Base-by-base conservation (phyloP, 2,113 vertebrate genomes). In the Urocitellus parryii region DNA sequence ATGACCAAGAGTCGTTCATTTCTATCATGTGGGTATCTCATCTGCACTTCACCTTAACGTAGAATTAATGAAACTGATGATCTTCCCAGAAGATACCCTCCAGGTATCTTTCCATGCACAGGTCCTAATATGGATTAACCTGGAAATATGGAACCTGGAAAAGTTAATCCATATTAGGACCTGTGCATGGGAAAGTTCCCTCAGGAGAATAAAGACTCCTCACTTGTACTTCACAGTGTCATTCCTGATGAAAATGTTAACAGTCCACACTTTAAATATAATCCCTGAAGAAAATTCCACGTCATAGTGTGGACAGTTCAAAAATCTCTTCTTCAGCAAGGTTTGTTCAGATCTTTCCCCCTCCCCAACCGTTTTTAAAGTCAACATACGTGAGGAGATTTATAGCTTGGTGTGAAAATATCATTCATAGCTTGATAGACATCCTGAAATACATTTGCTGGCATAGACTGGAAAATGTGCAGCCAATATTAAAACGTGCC, bases 11-110 rank as follows among this genome's bases (percentile, higher is more conserved):
- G 20, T 42, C 13, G 4, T 48, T 51, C 77, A 32, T n/a, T 34
- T 51, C 29, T 82, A 5, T 53, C 67, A 34, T 9, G 6, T 12
- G 53, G 29, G 2, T 22, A 2, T n/a, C 1, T 16, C 2, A 27
- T 77, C 72, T 51, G 2, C 5, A 79, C 0, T 0, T 12, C 39
- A 58, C 20, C 34, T 45, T 0, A 5, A n/a, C 29, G 3, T 27
- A 5, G 39, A 56, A 27, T 13, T 1, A 0, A 4, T 14, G 17
- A 24, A 29, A 4, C 24, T 16, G 42, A 7, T 45, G 77, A 68
- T 11, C 67, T 11, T 58, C 39, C n/a, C 4, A 29, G 24, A 42
- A 37, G 72, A 18, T 8, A 45, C 45, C 45, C 45, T 45, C 45
- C 45, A 45, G 45, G 1, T 45, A 45, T 45, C 45, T 45, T 45